A percentile compares a stretch with the other conserved stretches of the same genome.
Evolutionary conservation across 2,113 vertebrate species (phyloP).

Genomic region (Archilochus colubris): DNA sequence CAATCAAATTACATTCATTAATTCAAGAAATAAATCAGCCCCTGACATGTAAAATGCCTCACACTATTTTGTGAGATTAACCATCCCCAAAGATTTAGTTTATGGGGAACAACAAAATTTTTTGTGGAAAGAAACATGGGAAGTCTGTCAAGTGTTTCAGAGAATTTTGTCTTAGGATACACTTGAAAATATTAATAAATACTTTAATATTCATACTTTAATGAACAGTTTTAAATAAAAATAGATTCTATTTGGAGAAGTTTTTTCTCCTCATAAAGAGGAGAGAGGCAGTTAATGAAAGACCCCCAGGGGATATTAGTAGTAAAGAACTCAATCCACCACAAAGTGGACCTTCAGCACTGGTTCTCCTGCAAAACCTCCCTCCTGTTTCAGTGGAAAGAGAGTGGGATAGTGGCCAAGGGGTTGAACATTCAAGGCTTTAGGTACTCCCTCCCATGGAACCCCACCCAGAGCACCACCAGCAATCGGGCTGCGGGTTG

Average conservation of each 20-base stretch:
- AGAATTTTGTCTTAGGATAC: neutral
- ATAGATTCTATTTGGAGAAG: neutral
- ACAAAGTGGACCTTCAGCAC: rapidly evolving
- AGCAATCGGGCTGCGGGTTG: too few species aligned
- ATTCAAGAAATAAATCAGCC: constrained; percentile 32
- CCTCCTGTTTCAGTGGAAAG: too few species aligned
- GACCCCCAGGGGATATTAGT: neutral
- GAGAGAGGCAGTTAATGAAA: neutral
- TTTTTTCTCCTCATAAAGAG: neutral
- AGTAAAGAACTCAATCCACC: neutral
- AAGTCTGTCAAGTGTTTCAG: neutral
- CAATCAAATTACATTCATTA: constrained; percentile 18
- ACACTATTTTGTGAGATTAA: too few species aligned
- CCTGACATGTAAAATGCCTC: neutral
- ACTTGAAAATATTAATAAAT: constrained; percentile 4
- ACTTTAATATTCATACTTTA: neutral
- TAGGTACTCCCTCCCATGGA: too few species aligned
- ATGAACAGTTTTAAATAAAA: neutral
- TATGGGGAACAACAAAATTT: neutral
- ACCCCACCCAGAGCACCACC: too few species aligned
- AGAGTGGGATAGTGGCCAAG: too few species aligned
- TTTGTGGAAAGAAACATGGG: neutral
- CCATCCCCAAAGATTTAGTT: neutral
- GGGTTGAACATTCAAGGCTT: too few species aligned
- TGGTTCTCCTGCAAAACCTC: neutral